These are phyloP conservation scores for Eumerus sabulonum DNA, from an alignment of 2,888 invertebrate species.

Conservation along the genomic window DNA sequence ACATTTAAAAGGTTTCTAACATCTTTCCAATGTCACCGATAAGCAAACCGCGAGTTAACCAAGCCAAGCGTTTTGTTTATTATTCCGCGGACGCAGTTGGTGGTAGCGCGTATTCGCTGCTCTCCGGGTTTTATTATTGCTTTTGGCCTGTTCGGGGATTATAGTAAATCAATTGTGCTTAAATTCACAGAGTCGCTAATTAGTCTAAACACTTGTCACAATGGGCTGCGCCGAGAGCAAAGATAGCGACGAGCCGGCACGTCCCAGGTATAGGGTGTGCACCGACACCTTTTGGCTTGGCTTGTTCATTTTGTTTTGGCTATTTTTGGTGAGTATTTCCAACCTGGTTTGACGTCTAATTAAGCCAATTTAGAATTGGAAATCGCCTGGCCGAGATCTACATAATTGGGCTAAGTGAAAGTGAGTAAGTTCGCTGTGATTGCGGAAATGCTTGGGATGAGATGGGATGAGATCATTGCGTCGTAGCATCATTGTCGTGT, in stretches of 20 bases:
- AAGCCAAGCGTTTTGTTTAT: constrained; percentile 54
- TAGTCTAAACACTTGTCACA: constrained; percentile 34
- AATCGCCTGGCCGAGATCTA: constrained; percentile 15
- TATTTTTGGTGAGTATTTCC: constrained; percentile 87
- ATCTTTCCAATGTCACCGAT: background rate
- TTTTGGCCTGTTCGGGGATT: too few species aligned
- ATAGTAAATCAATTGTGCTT: too few species aligned
- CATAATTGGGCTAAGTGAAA: constrained; percentile 53
- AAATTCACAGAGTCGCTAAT: constrained; percentile 4
- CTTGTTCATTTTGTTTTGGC: constrained; percentile 89
- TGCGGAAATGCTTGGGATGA: constrained; percentile 33
- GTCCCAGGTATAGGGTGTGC: constrained; percentile 85
- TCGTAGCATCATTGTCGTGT: constrained; percentile 22
- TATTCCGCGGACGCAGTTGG: constrained; percentile 3
- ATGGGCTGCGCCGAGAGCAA: constrained; percentile 86
- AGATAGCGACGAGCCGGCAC: constrained; percentile 78
- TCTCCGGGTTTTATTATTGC: too few species aligned
- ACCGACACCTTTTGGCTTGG: constrained; percentile 91
- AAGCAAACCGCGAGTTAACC: constrained; percentile 9
- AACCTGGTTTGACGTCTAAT: background rate
- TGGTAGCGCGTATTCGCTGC: background rate
- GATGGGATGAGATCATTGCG: constrained; percentile 34
- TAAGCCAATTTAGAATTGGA: constrained; percentile 16
- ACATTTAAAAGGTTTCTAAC: background rate
- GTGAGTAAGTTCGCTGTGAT: constrained; percentile 19